These are phyloP conservation scores for Colistium nudipinnis DNA, from an alignment of 2,113 vertebrate species.

Conservation along the genomic window DNA sequence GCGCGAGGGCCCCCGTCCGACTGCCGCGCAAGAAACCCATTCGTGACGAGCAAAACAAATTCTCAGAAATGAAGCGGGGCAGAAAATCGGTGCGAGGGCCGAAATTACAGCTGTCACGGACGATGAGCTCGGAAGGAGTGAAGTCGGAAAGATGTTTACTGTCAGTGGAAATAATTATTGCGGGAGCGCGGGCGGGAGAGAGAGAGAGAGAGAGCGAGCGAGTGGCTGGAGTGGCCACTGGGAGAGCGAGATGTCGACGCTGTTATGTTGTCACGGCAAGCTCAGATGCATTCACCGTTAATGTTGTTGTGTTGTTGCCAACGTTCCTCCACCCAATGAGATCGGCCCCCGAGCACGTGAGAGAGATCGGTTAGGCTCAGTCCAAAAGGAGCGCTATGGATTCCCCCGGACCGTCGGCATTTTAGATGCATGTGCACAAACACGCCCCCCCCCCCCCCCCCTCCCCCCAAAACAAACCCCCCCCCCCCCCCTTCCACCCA, in stretches of 20 bases:
- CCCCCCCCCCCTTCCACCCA: too few relatives aligned
- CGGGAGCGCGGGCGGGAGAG: neutral
- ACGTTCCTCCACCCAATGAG: too few relatives aligned
- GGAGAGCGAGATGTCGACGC: neutral
- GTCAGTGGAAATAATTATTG: constrained; percentile 6
- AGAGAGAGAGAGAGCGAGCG: too few relatives aligned
- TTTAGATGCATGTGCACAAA: constrained; percentile 11
- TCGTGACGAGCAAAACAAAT: neutral
- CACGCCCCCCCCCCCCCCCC: too few relatives aligned
- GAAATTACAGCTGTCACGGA: constrained; percentile 4
- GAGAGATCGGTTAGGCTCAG: too few relatives aligned
- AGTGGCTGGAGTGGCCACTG: neutral
- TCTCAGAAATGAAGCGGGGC: neutral
- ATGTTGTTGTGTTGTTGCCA: neutral
- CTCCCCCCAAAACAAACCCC: too few relatives aligned
- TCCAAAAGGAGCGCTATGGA: too few relatives aligned
- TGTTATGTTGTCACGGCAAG: neutral
- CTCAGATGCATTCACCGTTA: neutral
- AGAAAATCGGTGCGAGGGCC: too few relatives aligned
- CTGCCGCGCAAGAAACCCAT: neutral
- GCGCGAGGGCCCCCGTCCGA: too few relatives aligned
- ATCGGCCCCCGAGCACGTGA: too few relatives aligned
- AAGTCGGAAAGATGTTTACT: neutral
- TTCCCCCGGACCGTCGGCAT: neutral
- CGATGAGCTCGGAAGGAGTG: neutral